Base-by-base conservation (phyloP, 2,113 vertebrate species). In the Tyrannus savana region DNA sequence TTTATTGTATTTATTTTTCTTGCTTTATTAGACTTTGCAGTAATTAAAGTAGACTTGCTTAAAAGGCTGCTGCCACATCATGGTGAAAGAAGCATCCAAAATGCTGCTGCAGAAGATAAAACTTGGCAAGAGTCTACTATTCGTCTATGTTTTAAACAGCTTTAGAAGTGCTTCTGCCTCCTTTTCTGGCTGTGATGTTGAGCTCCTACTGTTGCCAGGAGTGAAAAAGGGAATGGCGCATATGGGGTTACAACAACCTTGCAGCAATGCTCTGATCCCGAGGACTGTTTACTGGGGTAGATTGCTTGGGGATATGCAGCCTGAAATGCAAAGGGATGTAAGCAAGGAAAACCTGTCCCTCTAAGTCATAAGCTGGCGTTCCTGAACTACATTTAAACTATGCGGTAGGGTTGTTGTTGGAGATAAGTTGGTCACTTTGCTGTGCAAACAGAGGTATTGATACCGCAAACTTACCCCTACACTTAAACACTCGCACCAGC, bases 401-500 rank as follows among this genome's bases (percentile, higher is more conserved):
- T 6, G 9, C 8, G 25, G 16, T 73, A 33, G 79, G 63, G 41
- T 73, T 72, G 27, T 90, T 74, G 28, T 15, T 76, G 67, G 21
- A 47, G 35, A 21, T 19, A 27, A 60, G 28, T 3, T 72, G 58
- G 66, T 90, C 24, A 10, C 39, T 52, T 68, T 49, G 23, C 56
- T 68, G 12, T 39, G 53, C 67, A 67, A 89, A 33, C 39, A 73
- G 44, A 37, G 58, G 12, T 16, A 10, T 21, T 31, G 18, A 24
- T 68, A 44, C 0, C 68, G 47, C 39, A 56, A 15, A 31, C 35
- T 80, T 44, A 13, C 25, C 39, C 4, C 1, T 21, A 1, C 16
- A 17, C 19, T 52, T 73, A 35, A 85, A 18, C 7, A 6, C 37
- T 90, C 6, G 0, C 0, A 4, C 16, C 0, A 2, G 50, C 84